These are phyloP conservation scores for Pammene aurita DNA, from an alignment of 2,888 invertebrate genomes.

Conservation along the genomic window DNA sequence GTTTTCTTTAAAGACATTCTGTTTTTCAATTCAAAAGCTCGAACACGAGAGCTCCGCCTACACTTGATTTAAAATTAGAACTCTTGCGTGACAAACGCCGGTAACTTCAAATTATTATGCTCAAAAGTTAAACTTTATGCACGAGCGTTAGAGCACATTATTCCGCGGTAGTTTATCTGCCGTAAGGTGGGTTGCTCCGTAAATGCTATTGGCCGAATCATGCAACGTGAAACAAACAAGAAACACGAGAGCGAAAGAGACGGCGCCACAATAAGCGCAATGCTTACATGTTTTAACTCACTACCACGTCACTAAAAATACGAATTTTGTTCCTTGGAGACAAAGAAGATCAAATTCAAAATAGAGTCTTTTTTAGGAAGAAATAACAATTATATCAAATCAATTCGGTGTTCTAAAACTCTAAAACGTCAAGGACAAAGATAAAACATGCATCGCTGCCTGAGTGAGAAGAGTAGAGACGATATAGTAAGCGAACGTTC, in stretches of 20 bases:
- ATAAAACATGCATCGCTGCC: constrained; percentile 52
- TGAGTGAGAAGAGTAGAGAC: constrained; percentile 60
- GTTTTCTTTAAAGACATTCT: constrained; percentile 82
- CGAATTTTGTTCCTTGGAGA: constrained; percentile 24
- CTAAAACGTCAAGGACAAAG: constrained; percentile 58
- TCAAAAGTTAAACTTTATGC: constrained; percentile 82
- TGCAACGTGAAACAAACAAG: constrained; percentile 80
- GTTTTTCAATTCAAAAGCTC: constrained; percentile 81
- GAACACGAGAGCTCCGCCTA: constrained; percentile 80
- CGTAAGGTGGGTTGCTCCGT: constrained; percentile 82
- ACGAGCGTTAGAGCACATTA: constrained; percentile 77
- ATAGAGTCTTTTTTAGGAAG: constrained; percentile 32
- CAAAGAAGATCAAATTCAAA: constrained; percentile 8
- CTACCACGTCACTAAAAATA: constrained; percentile 39
- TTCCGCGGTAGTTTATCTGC: constrained; percentile 74
- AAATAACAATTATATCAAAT: constrained; percentile 42
- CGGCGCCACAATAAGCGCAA: constrained; percentile 56
- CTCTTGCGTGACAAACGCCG: constrained; percentile 83
- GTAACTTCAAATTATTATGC: constrained; percentile 77
- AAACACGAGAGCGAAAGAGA: constrained; percentile 76
- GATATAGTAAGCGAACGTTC: constrained; percentile 62
- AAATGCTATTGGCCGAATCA: constrained; percentile 81
- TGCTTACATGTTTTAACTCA: constrained; percentile 46
- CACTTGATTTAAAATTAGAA: constrained; percentile 84
- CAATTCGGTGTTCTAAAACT: constrained; percentile 48